Conservation (phyloP, 2,797 vertebrate genomes). For the Malacoraja senta region DNA sequence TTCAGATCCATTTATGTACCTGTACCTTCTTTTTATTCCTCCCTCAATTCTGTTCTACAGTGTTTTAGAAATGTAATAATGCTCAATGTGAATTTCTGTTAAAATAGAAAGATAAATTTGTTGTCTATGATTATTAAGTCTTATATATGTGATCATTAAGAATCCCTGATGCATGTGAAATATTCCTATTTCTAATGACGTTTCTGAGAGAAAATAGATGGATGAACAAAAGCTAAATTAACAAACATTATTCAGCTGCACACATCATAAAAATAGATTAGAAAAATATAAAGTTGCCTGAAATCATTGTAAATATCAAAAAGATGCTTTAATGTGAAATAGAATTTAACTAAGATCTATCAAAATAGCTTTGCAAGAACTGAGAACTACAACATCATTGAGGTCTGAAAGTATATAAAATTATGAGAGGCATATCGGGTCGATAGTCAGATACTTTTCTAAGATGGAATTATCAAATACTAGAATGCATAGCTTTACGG, state of each 20-base stretch:
- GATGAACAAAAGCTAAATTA: not conserved
- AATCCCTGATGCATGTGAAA: not conserved
- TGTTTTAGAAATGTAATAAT: not conserved
- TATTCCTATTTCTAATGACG: not conserved
- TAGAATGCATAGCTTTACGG: too few species aligned
- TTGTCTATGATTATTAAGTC: not conserved
- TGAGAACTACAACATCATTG: not conserved
- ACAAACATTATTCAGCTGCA: not conserved
- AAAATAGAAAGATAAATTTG: not conserved
- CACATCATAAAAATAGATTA: not conserved
- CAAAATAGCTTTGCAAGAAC: not conserved
- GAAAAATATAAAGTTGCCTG: not conserved
- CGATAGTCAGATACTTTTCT: too few species aligned
- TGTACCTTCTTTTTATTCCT: not conserved
- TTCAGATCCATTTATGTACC: not conserved
- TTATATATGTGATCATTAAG: not conserved
- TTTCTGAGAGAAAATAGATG: not conserved
- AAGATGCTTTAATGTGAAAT: not conserved
- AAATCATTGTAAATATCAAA: not conserved
- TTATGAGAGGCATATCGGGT: too few species aligned
- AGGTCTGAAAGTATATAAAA: not conserved
- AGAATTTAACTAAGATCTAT: not conserved
- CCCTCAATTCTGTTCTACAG: not conserved
- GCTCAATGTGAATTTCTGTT: not conserved
- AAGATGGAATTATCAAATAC: too few species aligned